Evolutionary conservation across 2,888 invertebrate genomes (phyloP).

Genomic region (Micoletzkya japonica): DNA sequence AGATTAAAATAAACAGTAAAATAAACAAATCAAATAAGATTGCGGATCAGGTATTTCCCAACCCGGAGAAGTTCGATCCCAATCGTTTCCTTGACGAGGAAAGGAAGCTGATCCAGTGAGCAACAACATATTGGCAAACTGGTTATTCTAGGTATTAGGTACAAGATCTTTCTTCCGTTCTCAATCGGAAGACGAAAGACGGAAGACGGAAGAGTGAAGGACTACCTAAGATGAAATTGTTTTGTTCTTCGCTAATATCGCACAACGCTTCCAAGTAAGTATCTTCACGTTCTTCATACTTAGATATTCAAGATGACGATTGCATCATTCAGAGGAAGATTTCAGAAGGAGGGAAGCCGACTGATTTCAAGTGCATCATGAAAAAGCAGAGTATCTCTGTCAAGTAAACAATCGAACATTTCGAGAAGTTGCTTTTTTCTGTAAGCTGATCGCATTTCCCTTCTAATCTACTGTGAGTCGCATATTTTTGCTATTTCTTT

Average conservation of each 20-base stretch:
- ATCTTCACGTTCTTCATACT: background rate
- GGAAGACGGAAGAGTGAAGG: constrained; percentile 10
- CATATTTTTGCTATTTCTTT: no score
- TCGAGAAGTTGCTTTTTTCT: no score
- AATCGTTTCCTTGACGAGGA: constrained; percentile 30
- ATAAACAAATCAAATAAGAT: background rate
- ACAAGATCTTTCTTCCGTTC: constrained; percentile 17
- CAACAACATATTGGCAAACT: background rate
- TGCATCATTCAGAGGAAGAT: no score
- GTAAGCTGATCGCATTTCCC: no score
- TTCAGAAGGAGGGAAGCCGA: background rate
- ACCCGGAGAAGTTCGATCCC: constrained; percentile 35
- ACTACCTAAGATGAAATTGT: constrained; percentile 17
- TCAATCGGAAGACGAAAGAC: constrained; percentile 5
- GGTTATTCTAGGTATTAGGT: background rate
- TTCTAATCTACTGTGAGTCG: no score
- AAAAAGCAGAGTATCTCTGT: no score
- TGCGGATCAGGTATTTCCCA: constrained; percentile 34
- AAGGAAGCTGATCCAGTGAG: constrained; percentile 15
- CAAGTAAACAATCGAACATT: no score
- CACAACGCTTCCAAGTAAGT: constrained; percentile 14
- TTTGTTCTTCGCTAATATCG: constrained; percentile 19
- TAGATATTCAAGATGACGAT: no score
- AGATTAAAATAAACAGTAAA: background rate
- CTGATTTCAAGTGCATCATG: constrained; percentile 11